These are phyloP conservation scores for Ischnura elegans DNA, from an alignment of 2,888 invertebrate species.

Conservation along the genomic window DNA sequence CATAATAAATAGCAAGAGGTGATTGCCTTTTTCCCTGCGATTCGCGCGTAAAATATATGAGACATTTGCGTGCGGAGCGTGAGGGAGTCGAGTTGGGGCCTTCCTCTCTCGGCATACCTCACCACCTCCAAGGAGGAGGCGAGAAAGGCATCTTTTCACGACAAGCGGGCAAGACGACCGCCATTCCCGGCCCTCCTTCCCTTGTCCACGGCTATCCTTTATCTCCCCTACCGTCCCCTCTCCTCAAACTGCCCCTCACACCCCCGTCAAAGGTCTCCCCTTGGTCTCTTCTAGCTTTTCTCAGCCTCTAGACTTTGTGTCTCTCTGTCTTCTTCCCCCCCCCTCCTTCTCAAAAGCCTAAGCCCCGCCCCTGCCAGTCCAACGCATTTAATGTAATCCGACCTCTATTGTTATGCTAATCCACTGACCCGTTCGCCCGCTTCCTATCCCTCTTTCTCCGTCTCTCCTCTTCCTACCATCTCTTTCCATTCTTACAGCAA, in stretches of 20 bases:
- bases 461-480: not conserved
- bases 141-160: not conserved
- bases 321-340: not conserved
- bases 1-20: not conserved
- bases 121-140: not conserved
- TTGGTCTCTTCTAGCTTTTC: slow-evolving; percentile 42
- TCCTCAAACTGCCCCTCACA: not conserved
- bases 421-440: slow-evolving; percentile 37
- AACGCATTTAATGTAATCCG: slow-evolving; percentile 62
- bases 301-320: slow-evolving; percentile 41
- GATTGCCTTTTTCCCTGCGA: not conserved
- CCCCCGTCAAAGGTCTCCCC: not conserved
- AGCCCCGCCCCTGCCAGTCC: not conserved
- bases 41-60: slow-evolving; percentile 22
- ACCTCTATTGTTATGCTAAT: slow-evolving; percentile 65
- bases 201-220: not conserved
- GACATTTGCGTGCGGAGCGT: slow-evolving; percentile 19
- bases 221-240: not conserved
- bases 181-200: not conserved
- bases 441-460: not conserved
- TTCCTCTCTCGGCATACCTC: slow-evolving; percentile 23
- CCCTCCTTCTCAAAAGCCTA: not conserved
- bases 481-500: too few relatives aligned
- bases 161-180: too few relatives aligned
- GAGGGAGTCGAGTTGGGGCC: not conserved